Evolutionary conservation across 2,797 vertebrate genomes (phyloP).

Genomic region (Pangasius sanitwongsei): DNA sequence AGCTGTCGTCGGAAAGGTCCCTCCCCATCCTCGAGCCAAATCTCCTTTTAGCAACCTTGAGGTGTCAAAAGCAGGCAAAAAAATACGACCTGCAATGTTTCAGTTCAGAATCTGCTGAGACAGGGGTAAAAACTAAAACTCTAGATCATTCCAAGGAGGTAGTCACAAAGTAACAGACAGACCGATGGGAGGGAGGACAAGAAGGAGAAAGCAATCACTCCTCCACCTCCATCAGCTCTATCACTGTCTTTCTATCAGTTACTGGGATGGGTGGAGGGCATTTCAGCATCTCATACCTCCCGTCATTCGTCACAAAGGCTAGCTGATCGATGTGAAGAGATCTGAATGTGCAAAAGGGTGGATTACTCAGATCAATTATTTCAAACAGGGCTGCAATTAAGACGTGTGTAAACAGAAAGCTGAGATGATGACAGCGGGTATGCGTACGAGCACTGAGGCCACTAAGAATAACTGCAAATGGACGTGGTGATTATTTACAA

Average conservation of each 20-base stretch:
- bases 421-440: neutral
- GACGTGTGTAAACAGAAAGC: neutral
- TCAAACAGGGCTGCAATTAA: constrained; percentile 16
- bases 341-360: neutral
- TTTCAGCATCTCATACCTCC: neutral
- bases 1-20: constrained; percentile 36
- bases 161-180: constrained; percentile 18
- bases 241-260: constrained; percentile 56
- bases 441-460: neutral
- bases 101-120: constrained; percentile 17
- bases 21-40: constrained; percentile 22
- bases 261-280: constrained; percentile 47
- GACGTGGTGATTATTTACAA: neutral
- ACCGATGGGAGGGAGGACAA: constrained; percentile 41
- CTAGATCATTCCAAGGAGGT: constrained; percentile 19
- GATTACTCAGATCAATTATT: neutral
- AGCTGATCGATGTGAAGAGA: constrained; percentile 12
- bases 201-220: constrained; percentile 58
- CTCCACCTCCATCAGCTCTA: constrained; percentile 61
- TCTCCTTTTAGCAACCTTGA: constrained; percentile 50
- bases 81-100: constrained; percentile 23
- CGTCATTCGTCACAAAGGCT: constrained; percentile 26
- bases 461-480: neutral
- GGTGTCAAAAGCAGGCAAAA: constrained; percentile 38
- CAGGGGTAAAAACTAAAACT: constrained; percentile 44